Percentiles rank a stretch among this genome's conserved stretches.
phyloP scores from a whole-genome alignment of 2,888 invertebrate species.

The Auanema sp. region DNA sequence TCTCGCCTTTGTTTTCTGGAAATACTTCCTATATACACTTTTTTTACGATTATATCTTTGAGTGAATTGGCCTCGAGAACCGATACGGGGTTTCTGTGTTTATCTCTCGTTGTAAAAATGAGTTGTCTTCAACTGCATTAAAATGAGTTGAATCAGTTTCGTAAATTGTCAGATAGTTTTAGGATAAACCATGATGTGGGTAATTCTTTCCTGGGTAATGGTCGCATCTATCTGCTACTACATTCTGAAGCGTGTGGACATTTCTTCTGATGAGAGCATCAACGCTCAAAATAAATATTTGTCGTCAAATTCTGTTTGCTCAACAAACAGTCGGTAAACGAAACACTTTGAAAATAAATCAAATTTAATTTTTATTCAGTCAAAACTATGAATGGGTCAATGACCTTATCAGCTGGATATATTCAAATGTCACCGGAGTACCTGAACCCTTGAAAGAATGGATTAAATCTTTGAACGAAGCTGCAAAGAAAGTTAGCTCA shows the following conservation, averaged over 20 bases:
- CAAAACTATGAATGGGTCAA: slow-evolving; percentile 52
- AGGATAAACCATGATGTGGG: slow-evolving; percentile 48
- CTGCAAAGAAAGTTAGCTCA: slow-evolving; percentile 63
- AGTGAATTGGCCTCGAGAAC: too few relatives aligned
- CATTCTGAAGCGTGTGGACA: slow-evolving; percentile 52
- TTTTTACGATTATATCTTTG: too few relatives aligned
- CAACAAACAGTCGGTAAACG: too few relatives aligned
- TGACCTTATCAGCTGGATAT: slow-evolving; percentile 54
- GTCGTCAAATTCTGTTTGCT: too few relatives aligned
- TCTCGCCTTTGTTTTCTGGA: too few relatives aligned
- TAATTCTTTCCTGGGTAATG: slow-evolving; percentile 57
- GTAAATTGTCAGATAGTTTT: slow-evolving; percentile 33
- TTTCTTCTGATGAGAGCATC: slow-evolving; percentile 10
- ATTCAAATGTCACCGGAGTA: slow-evolving; percentile 48
- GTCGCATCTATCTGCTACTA: slow-evolving; percentile 58
- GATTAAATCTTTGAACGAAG: slow-evolving; percentile 66
- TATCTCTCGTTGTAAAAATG: too few relatives aligned
- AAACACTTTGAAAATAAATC: not conserved
- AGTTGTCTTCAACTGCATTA: too few relatives aligned
- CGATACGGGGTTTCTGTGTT: too few relatives aligned
- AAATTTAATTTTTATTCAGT: slow-evolving; percentile 12
- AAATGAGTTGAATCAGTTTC: too few relatives aligned
- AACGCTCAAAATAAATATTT: not conserved
- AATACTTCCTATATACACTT: too few relatives aligned
- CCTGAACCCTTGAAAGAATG: slow-evolving; percentile 64